Base-by-base conservation (phyloP, 2,797 vertebrate genomes). In the Jordanella pulchra region DNA sequence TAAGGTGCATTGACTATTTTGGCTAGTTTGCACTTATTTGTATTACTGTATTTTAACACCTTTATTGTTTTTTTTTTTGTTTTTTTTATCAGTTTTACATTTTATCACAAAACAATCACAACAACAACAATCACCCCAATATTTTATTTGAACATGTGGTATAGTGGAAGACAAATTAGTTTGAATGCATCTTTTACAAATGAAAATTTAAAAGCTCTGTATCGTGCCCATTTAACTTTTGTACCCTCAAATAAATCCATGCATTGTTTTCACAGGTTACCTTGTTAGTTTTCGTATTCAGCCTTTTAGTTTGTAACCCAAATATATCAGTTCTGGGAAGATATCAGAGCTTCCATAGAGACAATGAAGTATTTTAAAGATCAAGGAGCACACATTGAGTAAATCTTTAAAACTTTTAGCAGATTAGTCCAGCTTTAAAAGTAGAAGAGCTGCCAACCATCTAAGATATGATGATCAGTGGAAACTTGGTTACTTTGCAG, bases 1-100 rank as follows among this genome's bases (percentile, higher is more conserved):
- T 67, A 71, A 51, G 5, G 15, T 7, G 27, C 48, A 55, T 78
- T 77, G 51, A 77, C 51, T 67, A 50, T 51, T 67, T 65, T 60
- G 3, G 4, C 32, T 23, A 1, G 3, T 50, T 39, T 39, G 35
- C 35, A 39, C 35, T 39, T 5, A 4, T 5, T 39, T 39, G 35
- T 39, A 7, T 7, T 7, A 39, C n/a, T n/a, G 32, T 32, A 32
- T 13, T 48, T 18, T 18, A 48, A 48, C 47, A 15, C 3, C 47
- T 48, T 48, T 5, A 48, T 28, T 51, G 1, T 12, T 45, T 11
- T 47, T 17, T 14, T 4, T 21, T 47, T 14, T 4, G 7, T 4
- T 7, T 50, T 50, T 50, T n/a, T n/a, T n/a, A n/a, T n/a, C n/a
- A n/a, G 18, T 50, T 47, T 15, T 21, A 51, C 23, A n/a, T 51